Evolutionary conservation across 2,797 vertebrate genomes (phyloP), one percentile per base, ranked within the genome.

Genomic region (Diplodus puntazzo): DNA sequence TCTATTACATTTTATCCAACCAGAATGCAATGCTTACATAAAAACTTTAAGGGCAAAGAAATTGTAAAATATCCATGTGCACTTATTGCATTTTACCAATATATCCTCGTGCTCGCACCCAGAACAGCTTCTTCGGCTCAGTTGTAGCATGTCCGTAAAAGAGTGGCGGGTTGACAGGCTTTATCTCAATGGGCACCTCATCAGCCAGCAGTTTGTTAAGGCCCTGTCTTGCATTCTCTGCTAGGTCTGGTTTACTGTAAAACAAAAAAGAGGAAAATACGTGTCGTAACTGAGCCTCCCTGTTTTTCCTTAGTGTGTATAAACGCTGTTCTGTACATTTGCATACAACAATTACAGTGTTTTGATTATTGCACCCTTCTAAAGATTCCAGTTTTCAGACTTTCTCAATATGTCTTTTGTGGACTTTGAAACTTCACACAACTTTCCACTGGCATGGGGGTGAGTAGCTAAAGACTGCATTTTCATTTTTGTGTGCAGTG

Each of bases 101-200:
- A 72, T 96, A 75, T 77, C 98, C 98, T 80, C 93, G 94, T 0
- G 97, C 96, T 85, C 97, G 95, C 71, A 98, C 97, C 98, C 98
- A 99, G 92, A 98, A 97, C 77, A 98, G 92, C 81, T 95, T 95
- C 85, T 94, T 97, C 0, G 97, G 95, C 65, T 98, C 96, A 79
- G 92, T 85, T 0, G 86, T 76, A 73, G 87, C 30, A 4, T 9
- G 67, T 68, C 88, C 82, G 73, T 86, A 91, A 23, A 93, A 62
- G 27, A 93, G 90, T 0, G 93, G 88, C 0, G 96, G 96, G 84
- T 97, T 97, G 60, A 99, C 89, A 0, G 96, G 95, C 84, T 97
- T 98, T 73, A 99, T 97, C 58, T 99, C 97, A 61, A 99, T 96
- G 0, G 98, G 98, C 39, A 99, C 93, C 4, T 99, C 97, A 21